Evolutionary conservation across 1,140 invertebrate species (phyloP).

Genomic region (Anoplolepis gracilipes): DNA sequence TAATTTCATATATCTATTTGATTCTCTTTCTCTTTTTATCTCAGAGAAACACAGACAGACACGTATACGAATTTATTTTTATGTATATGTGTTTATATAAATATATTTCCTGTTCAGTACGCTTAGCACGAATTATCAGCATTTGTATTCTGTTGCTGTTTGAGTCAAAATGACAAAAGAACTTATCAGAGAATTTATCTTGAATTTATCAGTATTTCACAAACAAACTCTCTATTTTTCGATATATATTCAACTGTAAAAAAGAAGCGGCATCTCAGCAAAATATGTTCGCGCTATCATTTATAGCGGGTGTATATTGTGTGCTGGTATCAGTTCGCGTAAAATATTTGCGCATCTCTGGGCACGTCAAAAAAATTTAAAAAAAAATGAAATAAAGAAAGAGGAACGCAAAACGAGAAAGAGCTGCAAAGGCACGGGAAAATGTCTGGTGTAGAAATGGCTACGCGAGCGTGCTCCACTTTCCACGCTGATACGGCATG

Average conservation of each 20-base stretch:
- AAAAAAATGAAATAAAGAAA: constrained; percentile 8
- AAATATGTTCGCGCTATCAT: constrained; percentile 69
- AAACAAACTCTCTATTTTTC: constrained; percentile 51
- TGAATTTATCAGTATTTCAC: constrained; percentile 31
- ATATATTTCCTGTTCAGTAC: background rate
- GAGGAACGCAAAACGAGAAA: constrained; percentile 7
- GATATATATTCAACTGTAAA: constrained; percentile 52
- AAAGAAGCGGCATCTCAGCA: constrained; percentile 54
- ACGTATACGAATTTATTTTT: too few relatives aligned
- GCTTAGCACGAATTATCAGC: background rate
- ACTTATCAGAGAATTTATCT: constrained; percentile 26
- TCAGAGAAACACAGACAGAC: background rate
- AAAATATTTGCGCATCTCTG: constrained; percentile 66
- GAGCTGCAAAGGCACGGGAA: constrained; percentile 49
- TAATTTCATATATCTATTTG: constrained; percentile 1
- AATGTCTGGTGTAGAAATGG: constrained; percentile 62
- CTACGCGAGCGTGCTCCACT: constrained; percentile 59
- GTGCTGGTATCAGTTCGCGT: constrained; percentile 61
- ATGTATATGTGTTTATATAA: too few relatives aligned
- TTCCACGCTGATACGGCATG: constrained; percentile 72
- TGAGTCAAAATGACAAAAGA: background rate
- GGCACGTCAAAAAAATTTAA: constrained; percentile 28
- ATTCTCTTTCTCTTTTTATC: background rate
- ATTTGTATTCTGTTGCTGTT: background rate
- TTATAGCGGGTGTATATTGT: constrained; percentile 43